A percentile compares a stretch with the other conserved stretches of the same genome.
These are phyloP conservation scores for Scophthalmus maximus DNA, from an alignment of 2,113 vertebrate genomes.

Conservation along the genomic window DNA sequence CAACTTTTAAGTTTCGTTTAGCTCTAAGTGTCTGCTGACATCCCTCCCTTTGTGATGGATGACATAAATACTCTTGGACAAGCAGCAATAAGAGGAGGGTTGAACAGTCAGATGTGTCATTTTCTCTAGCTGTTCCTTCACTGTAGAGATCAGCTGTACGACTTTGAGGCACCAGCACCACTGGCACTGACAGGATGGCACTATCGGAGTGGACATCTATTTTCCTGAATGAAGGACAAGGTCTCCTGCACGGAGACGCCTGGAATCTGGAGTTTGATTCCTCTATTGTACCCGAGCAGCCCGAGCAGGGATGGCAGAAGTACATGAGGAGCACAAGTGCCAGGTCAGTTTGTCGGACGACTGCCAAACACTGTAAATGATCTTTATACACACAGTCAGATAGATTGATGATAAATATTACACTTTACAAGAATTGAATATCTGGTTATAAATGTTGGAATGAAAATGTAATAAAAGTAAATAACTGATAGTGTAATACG, in stretches of 20 bases:
- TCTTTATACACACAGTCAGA: no score
- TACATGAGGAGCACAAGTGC: slow-evolving; percentile 70
- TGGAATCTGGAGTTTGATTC: slow-evolving; percentile 74
- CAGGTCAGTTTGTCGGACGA: no score
- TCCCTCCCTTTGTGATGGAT: background rate
- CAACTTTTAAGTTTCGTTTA: slow-evolving; percentile 29
- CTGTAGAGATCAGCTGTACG: slow-evolving; percentile 34
- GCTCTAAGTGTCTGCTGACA: no score
- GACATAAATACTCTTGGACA: no score
- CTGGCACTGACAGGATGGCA: slow-evolving; percentile 46
- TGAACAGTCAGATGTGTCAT: background rate
- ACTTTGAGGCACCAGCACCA: background rate
- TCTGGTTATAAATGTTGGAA: no score
- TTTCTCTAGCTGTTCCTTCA: background rate
- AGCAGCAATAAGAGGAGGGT: background rate
- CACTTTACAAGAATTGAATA: no score
- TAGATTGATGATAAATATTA: no score
- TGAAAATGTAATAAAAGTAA: no score
- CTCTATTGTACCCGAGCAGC: background rate
- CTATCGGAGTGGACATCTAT: slow-evolving; percentile 31
- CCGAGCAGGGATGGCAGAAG: slow-evolving; percentile 22
- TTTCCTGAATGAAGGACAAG: slow-evolving; percentile 30
- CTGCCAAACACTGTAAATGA: no score
- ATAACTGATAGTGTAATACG: no score
- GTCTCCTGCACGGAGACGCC: slow-evolving; percentile 21